Conservation (phyloP, 2,113 vertebrate genomes). For the Sinocyclocheilus anshuiensis region DNA sequence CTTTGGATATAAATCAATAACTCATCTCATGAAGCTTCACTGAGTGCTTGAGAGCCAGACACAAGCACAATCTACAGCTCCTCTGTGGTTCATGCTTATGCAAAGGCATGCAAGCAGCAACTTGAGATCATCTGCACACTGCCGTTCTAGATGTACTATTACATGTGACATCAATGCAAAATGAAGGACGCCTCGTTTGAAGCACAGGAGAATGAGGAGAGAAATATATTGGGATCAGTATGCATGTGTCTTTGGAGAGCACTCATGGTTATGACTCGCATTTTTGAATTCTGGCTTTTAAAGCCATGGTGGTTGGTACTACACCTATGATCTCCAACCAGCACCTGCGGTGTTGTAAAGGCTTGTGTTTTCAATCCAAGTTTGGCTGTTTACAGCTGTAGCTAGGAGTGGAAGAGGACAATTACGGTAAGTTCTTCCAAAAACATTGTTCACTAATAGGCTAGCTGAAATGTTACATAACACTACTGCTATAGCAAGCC, state of each 20-base stretch:
- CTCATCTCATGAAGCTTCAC: constrained; percentile 10
- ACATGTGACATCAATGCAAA: neutral
- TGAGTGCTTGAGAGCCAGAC: constrained; percentile 10
- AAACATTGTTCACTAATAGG: neutral
- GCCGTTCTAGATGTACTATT: neutral
- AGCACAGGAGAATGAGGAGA: neutral
- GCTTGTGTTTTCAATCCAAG: constrained; percentile 1
- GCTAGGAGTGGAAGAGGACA: neutral
- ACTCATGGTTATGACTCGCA: neutral
- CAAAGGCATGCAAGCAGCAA: constrained; percentile 24
- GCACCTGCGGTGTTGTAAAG: neutral
- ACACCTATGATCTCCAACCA: neutral
- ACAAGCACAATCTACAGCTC: neutral
- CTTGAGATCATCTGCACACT: neutral
- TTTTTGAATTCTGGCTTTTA: neutral
- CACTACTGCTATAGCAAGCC: neutral
- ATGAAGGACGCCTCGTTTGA: neutral
- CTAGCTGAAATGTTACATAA: neutral
- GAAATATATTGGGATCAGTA: neutral
- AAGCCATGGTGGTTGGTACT: neutral
- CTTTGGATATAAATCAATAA: constrained; percentile 48
- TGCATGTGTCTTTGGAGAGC: constrained; percentile 7
- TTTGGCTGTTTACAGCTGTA: constrained; percentile 27
- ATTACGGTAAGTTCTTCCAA: neutral
- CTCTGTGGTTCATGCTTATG: neutral